phyloP scores from a whole-genome alignment of 2,113 vertebrate genomes.

The Clarias magur region DNA sequence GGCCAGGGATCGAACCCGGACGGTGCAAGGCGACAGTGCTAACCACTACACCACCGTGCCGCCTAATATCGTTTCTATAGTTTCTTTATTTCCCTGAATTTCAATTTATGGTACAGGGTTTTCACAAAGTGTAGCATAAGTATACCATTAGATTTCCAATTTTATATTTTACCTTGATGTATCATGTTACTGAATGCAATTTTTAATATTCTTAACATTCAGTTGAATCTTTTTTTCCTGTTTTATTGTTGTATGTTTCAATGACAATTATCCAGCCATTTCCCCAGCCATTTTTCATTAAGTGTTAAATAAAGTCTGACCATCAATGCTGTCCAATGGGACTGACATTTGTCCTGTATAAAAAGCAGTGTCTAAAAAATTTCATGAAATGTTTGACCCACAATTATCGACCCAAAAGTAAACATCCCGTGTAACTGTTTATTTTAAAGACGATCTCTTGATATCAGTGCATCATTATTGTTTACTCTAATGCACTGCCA shows the following conservation, averaged over 20 bases:
- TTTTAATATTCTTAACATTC: not conserved
- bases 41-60: too few relatives aligned
- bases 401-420: slow-evolving; percentile 32
- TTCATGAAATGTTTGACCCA: not conserved
- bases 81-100: too few relatives aligned
- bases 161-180: too few relatives aligned
- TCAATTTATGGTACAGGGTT: too few relatives aligned
- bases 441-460: slow-evolving; percentile 23
- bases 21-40: too few relatives aligned
- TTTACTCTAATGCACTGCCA: not conserved
- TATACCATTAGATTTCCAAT: not conserved
- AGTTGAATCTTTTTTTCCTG: not conserved
- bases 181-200: too few relatives aligned
- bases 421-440: slow-evolving; percentile 34
- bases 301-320: not conserved
- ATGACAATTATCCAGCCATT: too few relatives aligned
- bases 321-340: not conserved
- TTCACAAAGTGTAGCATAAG: too few relatives aligned
- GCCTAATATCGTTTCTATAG: too few relatives aligned
- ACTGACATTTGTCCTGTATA: not conserved
- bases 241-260: too few relatives aligned
- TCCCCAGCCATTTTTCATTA: not conserved
- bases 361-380: not conserved
- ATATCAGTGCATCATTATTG: not conserved
- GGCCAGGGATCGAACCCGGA: too few relatives aligned